phyloP scores from a whole-genome alignment of 2,888 invertebrate species.

The Mythimna pallens region DNA sequence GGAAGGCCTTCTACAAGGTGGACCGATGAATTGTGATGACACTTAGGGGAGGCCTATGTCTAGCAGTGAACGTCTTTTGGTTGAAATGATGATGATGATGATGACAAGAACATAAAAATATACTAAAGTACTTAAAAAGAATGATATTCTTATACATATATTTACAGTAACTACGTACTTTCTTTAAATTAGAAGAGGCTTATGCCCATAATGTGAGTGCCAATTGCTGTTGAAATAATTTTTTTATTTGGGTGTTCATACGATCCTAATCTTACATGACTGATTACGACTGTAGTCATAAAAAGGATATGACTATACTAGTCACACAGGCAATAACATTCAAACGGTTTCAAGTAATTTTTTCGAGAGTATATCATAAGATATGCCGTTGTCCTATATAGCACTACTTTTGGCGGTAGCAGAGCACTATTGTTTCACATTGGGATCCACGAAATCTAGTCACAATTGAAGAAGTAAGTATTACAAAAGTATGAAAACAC shows the following conservation, averaged over 20 bases:
- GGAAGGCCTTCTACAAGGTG: too few relatives aligned
- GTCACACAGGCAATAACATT: neutral
- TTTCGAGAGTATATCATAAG: too few relatives aligned
- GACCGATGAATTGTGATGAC: too few relatives aligned
- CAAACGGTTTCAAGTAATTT: neutral
- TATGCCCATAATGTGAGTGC: neutral
- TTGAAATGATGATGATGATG: too few relatives aligned
- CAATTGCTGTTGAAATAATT: neutral
- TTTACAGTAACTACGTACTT: too few relatives aligned
- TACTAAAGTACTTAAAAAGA: too few relatives aligned
- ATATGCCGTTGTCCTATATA: neutral
- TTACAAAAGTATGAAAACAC: neutral
- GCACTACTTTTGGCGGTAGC: neutral
- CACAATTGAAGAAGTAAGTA: conserved; percentile 12
- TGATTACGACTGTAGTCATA: neutral
- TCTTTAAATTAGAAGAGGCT: neutral
- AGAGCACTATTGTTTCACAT: neutral
- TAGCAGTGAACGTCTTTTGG: too few relatives aligned
- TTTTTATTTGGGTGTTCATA: neutral
- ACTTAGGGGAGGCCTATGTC: too few relatives aligned
- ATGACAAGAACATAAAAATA: too few relatives aligned
- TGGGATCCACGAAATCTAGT: fast-evolving
- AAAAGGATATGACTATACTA: neutral
- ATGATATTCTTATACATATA: too few relatives aligned
- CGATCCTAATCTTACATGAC: neutral